These are phyloP conservation scores for Dasysyrphus tricinctus DNA, from an alignment of 2,888 invertebrate genomes.

Conservation along the genomic window DNA sequence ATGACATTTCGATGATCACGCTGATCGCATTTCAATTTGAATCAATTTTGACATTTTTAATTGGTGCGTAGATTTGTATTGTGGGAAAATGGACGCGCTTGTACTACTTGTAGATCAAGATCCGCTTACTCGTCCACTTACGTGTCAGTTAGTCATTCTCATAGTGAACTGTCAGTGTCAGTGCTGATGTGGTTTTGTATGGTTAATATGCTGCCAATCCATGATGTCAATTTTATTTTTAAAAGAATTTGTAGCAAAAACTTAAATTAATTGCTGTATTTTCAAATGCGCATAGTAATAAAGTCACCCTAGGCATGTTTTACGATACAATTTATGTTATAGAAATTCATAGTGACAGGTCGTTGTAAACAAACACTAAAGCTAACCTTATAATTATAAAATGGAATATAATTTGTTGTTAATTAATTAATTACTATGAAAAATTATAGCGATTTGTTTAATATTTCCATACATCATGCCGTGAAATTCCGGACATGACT, in stretches of 20 bases:
- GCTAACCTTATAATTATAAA: constrained; percentile 67
- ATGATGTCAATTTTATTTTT: constrained; percentile 69
- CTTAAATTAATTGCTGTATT: constrained; percentile 53
- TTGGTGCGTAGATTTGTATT: constrained; percentile 22
- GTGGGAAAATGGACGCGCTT: not conserved
- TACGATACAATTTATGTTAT: constrained; percentile 52
- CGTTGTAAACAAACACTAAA: constrained; percentile 64
- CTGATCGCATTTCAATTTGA: constrained; percentile 22
- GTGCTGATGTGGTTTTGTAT: not conserved
- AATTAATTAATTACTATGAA: constrained; percentile 70
- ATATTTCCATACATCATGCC: constrained; percentile 63
- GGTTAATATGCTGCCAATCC: not conserved
- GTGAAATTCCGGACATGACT: constrained; percentile 38
- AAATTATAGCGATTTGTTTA: constrained; percentile 59
- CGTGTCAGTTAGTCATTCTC: constrained; percentile 8
- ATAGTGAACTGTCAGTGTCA: constrained; percentile 19
- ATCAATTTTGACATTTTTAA: constrained; percentile 51
- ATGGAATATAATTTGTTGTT: constrained; percentile 67
- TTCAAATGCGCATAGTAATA: constrained; percentile 67
- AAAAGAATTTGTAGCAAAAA: constrained; percentile 58
- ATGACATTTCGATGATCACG: constrained; percentile 34
- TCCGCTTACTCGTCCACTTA: constrained; percentile 23
- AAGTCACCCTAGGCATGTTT: constrained; percentile 46
- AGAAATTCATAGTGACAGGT: constrained; percentile 57
- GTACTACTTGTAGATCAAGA: constrained; percentile 8